Base-by-base conservation (phyloP, 2,113 vertebrate genomes). In the Chunga burmeisteri region DNA sequence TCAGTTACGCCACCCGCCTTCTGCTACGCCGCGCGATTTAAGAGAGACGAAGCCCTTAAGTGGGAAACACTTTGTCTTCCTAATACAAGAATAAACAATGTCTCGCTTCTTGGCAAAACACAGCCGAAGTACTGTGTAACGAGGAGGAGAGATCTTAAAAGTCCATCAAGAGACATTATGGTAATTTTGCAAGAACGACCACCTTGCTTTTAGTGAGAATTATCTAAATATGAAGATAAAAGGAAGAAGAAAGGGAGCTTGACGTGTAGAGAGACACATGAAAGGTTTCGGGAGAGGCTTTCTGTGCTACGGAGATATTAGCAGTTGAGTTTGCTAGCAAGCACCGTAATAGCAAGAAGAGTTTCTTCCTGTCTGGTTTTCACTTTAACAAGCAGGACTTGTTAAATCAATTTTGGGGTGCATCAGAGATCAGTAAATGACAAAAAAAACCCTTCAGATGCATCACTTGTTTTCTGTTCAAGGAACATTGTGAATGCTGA, bases 191-290 rank as follows among this genome's bases (percentile, higher is more conserved):
- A 13, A 16, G 91, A 94, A 81, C 92, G 70, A 91, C 91, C 84
- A 91, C 77, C 88, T 95, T 86, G 81, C 81, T 94, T 95, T 96
- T 97, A 97, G 92, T 74, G 94, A 49, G 93, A 93, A 94, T 96
- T 97, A 97, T 75, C 78, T 93, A 97, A 95, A 96, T 96, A 88
- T 16, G 88, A 96, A 97, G 92, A 96, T 98, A 93, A 86, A 97
- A 97, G 79, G 95, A 34, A 94, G 93, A 85, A 95, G 92, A 94
- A 96, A 74, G 80, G 90, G 59, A 96, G 68, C 92, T 72, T 96
- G 80, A 81, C 53, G 27, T 53, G 62, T 61, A n/a, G 92, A 88
- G 90, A 97, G 90, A 93, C 91, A 96, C 96, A 96, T 96, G 92
- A 97, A 98, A 93, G 96, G 88, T 72, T 92, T 96, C 5, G 13